phyloP scores from a whole-genome alignment of 2,113 vertebrate genomes.

The Alouatta palliata region DNA sequence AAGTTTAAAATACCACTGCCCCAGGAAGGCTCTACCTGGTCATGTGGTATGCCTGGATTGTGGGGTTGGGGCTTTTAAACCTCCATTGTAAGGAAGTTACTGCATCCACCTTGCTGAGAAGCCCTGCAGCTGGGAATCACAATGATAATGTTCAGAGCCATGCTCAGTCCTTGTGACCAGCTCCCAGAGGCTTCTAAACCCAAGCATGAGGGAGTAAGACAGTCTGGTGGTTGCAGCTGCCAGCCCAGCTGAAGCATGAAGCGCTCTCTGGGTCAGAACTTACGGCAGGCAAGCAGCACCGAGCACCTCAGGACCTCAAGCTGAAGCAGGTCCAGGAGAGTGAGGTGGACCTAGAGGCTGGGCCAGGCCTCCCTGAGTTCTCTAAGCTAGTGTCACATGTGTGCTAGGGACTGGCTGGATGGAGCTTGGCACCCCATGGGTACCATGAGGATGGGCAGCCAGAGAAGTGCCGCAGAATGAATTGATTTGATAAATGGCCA shows the following conservation, averaged over 20 bases:
- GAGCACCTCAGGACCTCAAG: not conserved
- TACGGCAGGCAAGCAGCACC: not conserved
- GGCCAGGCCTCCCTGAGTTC: not conserved
- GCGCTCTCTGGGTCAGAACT: not conserved
- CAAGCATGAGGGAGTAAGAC: not conserved
- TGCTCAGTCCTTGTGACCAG: not conserved
- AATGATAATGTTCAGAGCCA: constrained; percentile 79
- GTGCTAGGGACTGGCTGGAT: constrained; percentile 38
- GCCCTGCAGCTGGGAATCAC: constrained; percentile 70
- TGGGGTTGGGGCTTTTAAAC: constrained; percentile 41
- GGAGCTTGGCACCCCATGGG: constrained; percentile 70
- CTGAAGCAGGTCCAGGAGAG: not conserved
- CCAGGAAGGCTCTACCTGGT: not conserved
- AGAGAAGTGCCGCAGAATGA: constrained; percentile 80
- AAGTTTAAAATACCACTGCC: not conserved
- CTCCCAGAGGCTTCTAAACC: not conserved
- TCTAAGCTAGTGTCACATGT: constrained; percentile 7
- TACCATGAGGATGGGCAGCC: constrained; percentile 66
- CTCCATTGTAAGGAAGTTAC: constrained; percentile 54
- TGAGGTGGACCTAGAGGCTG: not conserved
- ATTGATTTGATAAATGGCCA: constrained; percentile 94
- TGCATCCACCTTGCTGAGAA: constrained; percentile 61
- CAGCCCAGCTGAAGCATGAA: not conserved
- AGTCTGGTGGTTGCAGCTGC: not conserved
- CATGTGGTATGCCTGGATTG: not conserved